phyloP scores from a whole-genome alignment of 2,113 vertebrate genomes.

The Malurus elegans region DNA sequence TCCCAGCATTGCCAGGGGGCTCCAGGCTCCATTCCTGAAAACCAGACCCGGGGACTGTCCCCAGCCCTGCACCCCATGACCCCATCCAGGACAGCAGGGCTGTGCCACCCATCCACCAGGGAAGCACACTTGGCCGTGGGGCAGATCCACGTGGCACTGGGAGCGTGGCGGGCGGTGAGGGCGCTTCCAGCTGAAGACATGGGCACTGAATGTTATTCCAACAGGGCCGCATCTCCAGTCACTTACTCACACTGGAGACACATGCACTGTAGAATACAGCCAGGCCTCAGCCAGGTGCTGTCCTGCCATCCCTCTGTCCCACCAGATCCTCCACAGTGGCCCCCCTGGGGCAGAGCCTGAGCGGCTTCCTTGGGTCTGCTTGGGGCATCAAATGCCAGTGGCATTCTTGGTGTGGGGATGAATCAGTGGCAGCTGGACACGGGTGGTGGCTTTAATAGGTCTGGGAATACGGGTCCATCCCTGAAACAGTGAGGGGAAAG shows the following conservation, averaged over 20 bases:
- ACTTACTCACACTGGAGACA: constrained; percentile 96
- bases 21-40: not conserved
- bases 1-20: not conserved
- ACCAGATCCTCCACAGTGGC: not conserved
- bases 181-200: not conserved
- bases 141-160: not conserved
- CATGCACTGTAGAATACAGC: constrained; percentile 99
- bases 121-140: rapidly evolving
- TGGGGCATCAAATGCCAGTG: rapidly evolving
- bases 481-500: not conserved
- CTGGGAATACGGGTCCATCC: not conserved
- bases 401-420: not conserved
- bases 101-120: rapidly evolving
- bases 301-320: not conserved
- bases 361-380: not conserved
- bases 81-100: not conserved
- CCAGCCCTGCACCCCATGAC: not conserved
- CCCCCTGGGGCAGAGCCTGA: not conserved
- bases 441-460: not conserved
- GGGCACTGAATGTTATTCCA: constrained; percentile 94
- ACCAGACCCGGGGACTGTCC: not conserved
- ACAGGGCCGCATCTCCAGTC: constrained; percentile 97
- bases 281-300: constrained; percentile 69
- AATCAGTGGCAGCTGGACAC: not conserved
- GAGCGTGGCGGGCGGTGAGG: not conserved